A percentile compares a stretch with the other conserved stretches of the same genome.
Evolutionary conservation across 2,888 invertebrate species (phyloP).

Genomic region (Caenorhabditis doughertyi): DNA sequence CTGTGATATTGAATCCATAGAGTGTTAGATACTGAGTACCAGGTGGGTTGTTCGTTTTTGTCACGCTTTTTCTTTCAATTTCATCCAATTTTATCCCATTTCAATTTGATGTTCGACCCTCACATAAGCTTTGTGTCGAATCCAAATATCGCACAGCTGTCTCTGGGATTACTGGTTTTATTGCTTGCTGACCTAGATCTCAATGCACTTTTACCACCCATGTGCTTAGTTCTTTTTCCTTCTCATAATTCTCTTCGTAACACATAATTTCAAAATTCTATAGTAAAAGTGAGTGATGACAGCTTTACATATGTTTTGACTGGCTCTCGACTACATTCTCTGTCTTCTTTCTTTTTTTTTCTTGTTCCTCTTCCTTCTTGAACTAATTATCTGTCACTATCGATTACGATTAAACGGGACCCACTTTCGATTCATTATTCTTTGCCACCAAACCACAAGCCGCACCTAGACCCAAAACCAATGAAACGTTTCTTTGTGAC

Average conservation of each 20-base stretch:
- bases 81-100: slow-evolving; percentile 20
- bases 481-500: slow-evolving; percentile 19
- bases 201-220: slow-evolving; percentile 33
- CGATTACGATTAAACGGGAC: slow-evolving; percentile 20
- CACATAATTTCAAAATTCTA: slow-evolving; percentile 1
- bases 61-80: slow-evolving; percentile 8
- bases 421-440: slow-evolving; percentile 25
- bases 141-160: slow-evolving; percentile 35
- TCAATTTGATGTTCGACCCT: neutral
- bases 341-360: slow-evolving; percentile 24
- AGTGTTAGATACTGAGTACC: slow-evolving; percentile 24
- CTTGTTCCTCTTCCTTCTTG: slow-evolving; percentile 12
- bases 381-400: slow-evolving; percentile 54
- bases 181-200: slow-evolving; percentile 51
- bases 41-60: slow-evolving; percentile 33
- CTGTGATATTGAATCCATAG: slow-evolving; percentile 14
- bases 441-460: slow-evolving; percentile 14
- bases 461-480: slow-evolving; percentile 17
- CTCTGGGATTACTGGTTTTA: slow-evolving; percentile 49
- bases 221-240: neutral
- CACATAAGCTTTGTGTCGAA: neutral
- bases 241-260: neutral
- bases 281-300: slow-evolving; percentile 39
- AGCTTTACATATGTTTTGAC: slow-evolving; percentile 48
- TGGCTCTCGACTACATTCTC: slow-evolving; percentile 24